Percentiles rank a stretch among this genome's conserved stretches.
Conservation (phyloP, 2,888 invertebrate species). For the Trissonchulus latispiculum region DNA sequence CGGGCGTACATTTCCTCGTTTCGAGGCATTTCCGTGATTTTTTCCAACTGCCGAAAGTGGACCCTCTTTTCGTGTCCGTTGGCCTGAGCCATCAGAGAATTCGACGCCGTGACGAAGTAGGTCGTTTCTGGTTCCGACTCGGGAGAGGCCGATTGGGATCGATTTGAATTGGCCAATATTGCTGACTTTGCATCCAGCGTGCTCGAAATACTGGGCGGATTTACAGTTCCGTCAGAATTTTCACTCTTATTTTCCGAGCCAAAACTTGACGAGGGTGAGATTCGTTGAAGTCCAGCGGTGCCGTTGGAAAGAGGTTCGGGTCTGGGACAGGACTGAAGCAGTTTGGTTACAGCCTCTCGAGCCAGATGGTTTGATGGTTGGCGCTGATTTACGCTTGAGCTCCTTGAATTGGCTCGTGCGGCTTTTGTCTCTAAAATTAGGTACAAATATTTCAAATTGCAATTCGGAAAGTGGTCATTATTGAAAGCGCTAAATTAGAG, state of each 20-base stretch:
- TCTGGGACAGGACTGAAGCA: too few relatives aligned
- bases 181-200: background rate
- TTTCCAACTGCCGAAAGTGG: background rate
- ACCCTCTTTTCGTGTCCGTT: background rate
- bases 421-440: too few relatives aligned
- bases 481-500: too few relatives aligned
- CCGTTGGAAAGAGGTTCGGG: too few relatives aligned
- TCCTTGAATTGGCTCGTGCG: too few relatives aligned
- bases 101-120: background rate
- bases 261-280: background rate
- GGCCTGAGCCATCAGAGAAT: background rate
- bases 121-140: background rate
- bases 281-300: too few relatives aligned
- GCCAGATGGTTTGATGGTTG: too few relatives aligned
- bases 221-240: background rate
- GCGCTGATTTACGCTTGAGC: too few relatives aligned
- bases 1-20: background rate
- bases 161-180: too few relatives aligned
- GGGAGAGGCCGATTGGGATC: background rate
- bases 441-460: too few relatives aligned
- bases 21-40: background rate
- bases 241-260: background rate
- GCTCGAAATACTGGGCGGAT: background rate
- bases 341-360: too few relatives aligned
- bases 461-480: too few relatives aligned